phyloP scores from a whole-genome alignment of 2,797 vertebrate genomes.

The Nannoperca obscura region DNA sequence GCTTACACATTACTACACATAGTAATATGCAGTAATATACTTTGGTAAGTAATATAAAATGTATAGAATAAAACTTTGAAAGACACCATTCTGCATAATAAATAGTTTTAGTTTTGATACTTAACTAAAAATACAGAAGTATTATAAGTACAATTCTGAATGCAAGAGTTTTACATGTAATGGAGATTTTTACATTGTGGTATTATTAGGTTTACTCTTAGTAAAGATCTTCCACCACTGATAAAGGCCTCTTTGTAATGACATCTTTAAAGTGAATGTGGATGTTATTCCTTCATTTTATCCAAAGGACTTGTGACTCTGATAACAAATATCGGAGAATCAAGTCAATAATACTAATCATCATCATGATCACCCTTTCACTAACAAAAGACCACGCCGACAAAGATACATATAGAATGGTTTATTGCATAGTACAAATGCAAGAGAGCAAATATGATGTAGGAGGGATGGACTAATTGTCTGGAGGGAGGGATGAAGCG shows the following conservation, averaged over 20 bases:
- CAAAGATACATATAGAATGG: too few species aligned
- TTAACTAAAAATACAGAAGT: not conserved
- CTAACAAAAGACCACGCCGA: too few species aligned
- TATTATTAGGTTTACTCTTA: not conserved
- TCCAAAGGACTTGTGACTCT: not conserved
- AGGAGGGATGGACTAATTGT: too few species aligned
- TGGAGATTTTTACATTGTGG: not conserved
- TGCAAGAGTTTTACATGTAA: not conserved
- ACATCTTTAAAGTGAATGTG: not conserved
- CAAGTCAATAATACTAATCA: not conserved
- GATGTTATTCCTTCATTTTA: not conserved
- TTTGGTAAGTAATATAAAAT: not conserved
- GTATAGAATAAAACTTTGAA: not conserved
- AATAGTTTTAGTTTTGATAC: not conserved
- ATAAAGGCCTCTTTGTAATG: not conserved
- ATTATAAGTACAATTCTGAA: not conserved
- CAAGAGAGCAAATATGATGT: too few species aligned
- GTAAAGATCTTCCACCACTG: not conserved
- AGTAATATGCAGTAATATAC: not conserved
- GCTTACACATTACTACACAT: not conserved
- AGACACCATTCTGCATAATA: not conserved
- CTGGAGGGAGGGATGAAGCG: too few species aligned
- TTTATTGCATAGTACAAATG: too few species aligned
- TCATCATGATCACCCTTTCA: not conserved
- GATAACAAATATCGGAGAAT: not conserved